These are phyloP conservation scores for Euleptes europaea DNA, from an alignment of 2,113 vertebrate species.

Conservation along the genomic window DNA sequence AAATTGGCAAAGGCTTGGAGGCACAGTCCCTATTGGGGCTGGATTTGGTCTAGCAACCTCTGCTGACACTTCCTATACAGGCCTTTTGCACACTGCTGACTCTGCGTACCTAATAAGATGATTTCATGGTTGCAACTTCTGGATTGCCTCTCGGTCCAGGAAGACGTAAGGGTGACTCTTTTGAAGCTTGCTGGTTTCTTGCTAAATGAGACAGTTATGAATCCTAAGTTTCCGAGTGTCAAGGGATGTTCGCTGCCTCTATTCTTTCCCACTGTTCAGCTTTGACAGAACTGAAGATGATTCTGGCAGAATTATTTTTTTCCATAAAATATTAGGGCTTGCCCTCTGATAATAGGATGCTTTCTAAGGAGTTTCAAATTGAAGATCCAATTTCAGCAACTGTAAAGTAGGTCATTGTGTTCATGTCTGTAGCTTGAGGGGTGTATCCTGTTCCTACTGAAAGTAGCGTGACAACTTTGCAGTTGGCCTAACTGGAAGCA, in stretches of 20 bases:
- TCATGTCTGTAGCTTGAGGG: not conserved
- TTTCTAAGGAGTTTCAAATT: conserved; percentile 5
- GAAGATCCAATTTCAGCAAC: conserved; percentile 10
- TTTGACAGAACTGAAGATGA: not conserved
- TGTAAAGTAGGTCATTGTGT: conserved; percentile 11
- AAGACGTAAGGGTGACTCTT: not conserved
- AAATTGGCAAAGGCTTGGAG: not conserved
- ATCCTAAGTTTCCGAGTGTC: not conserved
- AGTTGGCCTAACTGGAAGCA: not conserved
- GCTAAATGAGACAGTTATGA: not conserved
- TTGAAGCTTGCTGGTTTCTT: not conserved
- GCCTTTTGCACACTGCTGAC: too few species aligned
- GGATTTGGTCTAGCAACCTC: not conserved
- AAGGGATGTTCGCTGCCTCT: not conserved
- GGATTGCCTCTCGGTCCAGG: not conserved
- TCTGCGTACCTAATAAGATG: too few species aligned
- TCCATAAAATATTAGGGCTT: conserved; percentile 1
- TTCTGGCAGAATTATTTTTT: not conserved
- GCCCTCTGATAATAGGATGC: not conserved
- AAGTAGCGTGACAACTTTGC: not conserved
- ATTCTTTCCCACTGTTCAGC: not conserved
- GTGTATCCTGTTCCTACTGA: not conserved
- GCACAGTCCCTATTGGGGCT: not conserved
- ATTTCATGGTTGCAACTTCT: too few species aligned
- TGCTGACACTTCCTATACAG: not conserved